Evolutionary conservation across 2,888 invertebrate species (phyloP), one percentile per base, ranked within the genome.

Genomic region (Chloromyia formosa): DNA sequence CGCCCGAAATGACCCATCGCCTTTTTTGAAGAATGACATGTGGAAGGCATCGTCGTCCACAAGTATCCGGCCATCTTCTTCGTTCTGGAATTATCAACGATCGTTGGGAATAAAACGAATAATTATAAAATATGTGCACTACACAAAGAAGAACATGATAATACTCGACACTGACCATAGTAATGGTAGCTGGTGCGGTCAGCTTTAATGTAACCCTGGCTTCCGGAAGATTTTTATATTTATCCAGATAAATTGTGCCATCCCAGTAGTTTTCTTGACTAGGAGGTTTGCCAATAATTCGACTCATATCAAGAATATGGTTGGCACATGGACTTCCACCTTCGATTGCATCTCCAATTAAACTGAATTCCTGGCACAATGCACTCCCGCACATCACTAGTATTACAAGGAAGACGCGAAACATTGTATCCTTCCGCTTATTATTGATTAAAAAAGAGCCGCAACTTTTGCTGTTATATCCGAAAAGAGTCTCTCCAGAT

Each of bases 261-360:
- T 66, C 54, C 73, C 74, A 77, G 27, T 61, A 61, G 56, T 77
- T 77, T 27, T 74, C 42, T 71, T 75, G 74, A 23, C 77, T 74
- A 3, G 77, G 77, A 23, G 75, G 75, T 1, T 73, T 75, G 27
- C 72, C 73, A 35, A 73, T 49, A 12, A 23, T 22, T 10, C 74
- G 56, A 23, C 62, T 35, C 68, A 73, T 42, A 10, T 14, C 7
- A 12, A 71, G 14, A 3, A 58, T 16, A 18, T 58, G 20, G 56
- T 56, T 71, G 7, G 7, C 16, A 42, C 71, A 71, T 10, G 56
- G 40, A 20, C 56, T 56, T 27, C 71, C 71, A 58, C 12, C 58
- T 42, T 71, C 71, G 0, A 56, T 18, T 1, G 71, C 71, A 35
- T 71, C 56, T 5, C 56, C 56, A 58, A 71, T 71, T 7, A 71